Base-by-base conservation (phyloP, 2,113 vertebrate species). In the Typhlomys cinereus region DNA sequence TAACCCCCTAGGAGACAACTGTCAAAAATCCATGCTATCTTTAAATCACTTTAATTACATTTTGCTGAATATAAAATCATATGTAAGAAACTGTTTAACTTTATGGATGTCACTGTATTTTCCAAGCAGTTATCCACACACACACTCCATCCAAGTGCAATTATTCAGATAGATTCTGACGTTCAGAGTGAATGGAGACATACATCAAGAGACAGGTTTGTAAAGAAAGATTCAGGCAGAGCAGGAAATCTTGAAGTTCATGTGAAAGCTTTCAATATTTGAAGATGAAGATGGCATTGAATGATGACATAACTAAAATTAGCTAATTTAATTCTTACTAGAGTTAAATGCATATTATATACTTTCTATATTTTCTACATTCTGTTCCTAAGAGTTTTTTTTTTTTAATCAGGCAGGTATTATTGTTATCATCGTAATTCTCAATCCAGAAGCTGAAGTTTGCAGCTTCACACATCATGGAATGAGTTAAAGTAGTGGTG, bases 11-110 rank as follows among this genome's bases (percentile, higher is more conserved):
- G 95, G 86, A 93, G 93, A 95, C 88, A 93, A 81, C 85, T 93
- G 94, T 93, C 93, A 94, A 94, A 95, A 95, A 95, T 80, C 20
- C 39, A 50, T 36, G 39, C 59, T 91, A 50, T 89, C 88, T 95
- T 95, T 96, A 95, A 94, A 95, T 96, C 84, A 95, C 61, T 95
- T 95, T 94, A 96, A 94, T 95, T 95, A 92, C 85, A 94, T 92
- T 94, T 95, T 95, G n/a, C 71, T 89, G 66, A 80, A 5, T 89
- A 57, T 79, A 84, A 83, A 95, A 69, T 61, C 62, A 71, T 80
- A 50, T 69, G 23, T 81, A 91, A 94, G 84, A 89, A 89, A 88
- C 46, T 44, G 36, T 82, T 95, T 94, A 89, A 91, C 54, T 96
- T 94, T 91, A 86, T 64, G 89, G 83, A 87, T 78, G 48, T 78